Evolutionary conservation across 2,888 invertebrate genomes (phyloP).

Genomic region (Trichopria drosophilae): DNA sequence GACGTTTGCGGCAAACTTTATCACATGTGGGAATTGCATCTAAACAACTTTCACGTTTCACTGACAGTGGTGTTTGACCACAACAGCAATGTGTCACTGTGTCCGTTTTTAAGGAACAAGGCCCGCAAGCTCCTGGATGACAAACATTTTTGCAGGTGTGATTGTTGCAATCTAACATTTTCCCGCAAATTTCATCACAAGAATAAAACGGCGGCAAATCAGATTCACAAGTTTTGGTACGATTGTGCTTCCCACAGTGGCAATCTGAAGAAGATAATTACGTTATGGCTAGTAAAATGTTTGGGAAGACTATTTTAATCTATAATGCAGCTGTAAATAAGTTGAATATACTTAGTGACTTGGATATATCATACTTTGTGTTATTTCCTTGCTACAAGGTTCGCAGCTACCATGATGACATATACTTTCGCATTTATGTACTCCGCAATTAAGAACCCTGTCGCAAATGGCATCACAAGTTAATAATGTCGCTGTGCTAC

Average conservation of each 20-base stretch:
- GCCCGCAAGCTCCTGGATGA: slow-evolving; percentile 69
- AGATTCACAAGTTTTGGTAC: slow-evolving; percentile 67
- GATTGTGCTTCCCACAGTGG: slow-evolving; percentile 68
- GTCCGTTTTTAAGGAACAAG: slow-evolving; percentile 67
- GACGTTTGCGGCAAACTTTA: slow-evolving; percentile 60
- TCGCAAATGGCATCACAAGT: slow-evolving; percentile 76
- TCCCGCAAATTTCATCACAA: slow-evolving; percentile 68
- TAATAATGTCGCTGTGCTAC: slow-evolving; percentile 72
- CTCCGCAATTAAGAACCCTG: slow-evolving; percentile 74
- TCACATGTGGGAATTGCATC: slow-evolving; percentile 84
- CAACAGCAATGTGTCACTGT: slow-evolving; percentile 75
- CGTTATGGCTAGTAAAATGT: too few relatives aligned
- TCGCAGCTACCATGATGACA: slow-evolving; percentile 83
- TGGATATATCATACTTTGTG: slow-evolving; percentile 67
- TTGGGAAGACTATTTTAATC: too few relatives aligned
- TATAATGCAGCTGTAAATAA: too few relatives aligned
- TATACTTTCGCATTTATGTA: slow-evolving; percentile 71
- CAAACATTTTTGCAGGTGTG: slow-evolving; percentile 73
- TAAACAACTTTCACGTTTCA: slow-evolving; percentile 70
- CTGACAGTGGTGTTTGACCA: slow-evolving; percentile 65
- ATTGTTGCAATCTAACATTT: slow-evolving; percentile 67
- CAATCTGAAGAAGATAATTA: slow-evolving; percentile 59
- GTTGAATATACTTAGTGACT: too few relatives aligned
- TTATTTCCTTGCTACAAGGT: slow-evolving; percentile 68
- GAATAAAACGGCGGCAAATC: slow-evolving; percentile 62